Evolutionary conservation across 2,888 invertebrate species (phyloP).

Genomic region (Hyposoter didymator): DNA sequence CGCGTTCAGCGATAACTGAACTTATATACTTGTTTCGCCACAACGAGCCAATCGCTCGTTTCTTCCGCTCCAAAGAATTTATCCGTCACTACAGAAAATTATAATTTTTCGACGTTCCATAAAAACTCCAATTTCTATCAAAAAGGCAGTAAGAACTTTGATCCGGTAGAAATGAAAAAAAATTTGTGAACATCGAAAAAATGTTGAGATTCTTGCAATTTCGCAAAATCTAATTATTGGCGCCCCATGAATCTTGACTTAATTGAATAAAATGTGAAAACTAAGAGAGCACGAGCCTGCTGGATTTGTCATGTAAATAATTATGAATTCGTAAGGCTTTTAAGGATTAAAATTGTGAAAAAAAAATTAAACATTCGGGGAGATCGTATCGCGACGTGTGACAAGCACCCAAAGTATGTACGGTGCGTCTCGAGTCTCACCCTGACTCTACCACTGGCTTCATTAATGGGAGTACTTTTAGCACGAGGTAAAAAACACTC

Average conservation of each 20-base stretch:
- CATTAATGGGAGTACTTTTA: conserved; percentile 58
- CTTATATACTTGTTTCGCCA: conserved; percentile 25
- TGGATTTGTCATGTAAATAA: background rate
- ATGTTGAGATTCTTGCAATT: no score
- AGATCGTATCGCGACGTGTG: conserved; percentile 18
- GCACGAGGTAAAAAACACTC: conserved; percentile 8
- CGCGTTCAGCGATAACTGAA: conserved; percentile 36
- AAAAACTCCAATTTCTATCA: no score
- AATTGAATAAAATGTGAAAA: background rate
- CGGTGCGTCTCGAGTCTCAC: conserved; percentile 35
- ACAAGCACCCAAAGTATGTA: conserved; percentile 25
- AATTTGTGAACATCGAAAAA: no score
- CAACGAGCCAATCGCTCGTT: conserved; percentile 42
- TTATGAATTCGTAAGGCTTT: background rate
- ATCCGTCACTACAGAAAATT: background rate
- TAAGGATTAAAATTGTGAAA: background rate
- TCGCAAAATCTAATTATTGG: no score
- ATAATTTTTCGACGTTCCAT: background rate
- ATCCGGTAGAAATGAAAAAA: no score
- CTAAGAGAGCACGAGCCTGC: background rate
- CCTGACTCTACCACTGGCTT: conserved; percentile 46
- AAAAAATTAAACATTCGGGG: background rate
- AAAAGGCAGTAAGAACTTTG: no score
- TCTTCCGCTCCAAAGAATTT: conserved; percentile 33
- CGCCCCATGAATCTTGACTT: no score